Conservation (phyloP, 2,888 invertebrate genomes). For the Lobophora halterata region DNA sequence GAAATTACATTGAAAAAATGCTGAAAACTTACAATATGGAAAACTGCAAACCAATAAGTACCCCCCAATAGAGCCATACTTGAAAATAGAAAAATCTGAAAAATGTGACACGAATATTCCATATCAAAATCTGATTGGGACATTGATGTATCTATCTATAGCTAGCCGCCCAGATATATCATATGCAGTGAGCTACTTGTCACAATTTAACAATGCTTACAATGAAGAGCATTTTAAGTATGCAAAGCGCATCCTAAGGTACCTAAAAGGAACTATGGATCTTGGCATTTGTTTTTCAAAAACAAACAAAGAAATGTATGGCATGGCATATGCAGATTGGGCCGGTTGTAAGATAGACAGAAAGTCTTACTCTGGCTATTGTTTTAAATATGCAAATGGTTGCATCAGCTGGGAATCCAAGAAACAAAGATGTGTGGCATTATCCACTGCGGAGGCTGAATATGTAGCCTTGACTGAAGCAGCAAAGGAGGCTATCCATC, state of each 20-base stretch:
- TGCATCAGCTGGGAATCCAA: conserved; percentile 5
- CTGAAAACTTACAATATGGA: conserved; percentile 1
- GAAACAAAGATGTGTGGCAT: not conserved
- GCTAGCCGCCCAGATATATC: conserved; percentile 7
- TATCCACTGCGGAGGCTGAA: conserved; percentile 1
- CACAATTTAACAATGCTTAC: conserved; percentile 5
- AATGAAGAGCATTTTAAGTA: not conserved
- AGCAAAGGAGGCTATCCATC: conserved; percentile 5
- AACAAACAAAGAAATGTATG: not conserved
- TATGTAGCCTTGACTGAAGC: conserved; percentile 2
- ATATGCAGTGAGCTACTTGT: conserved; percentile 1
- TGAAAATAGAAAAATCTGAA: not conserved
- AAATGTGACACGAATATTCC: not conserved
- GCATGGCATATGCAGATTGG: conserved; percentile 3
- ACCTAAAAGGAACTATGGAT: conserved; percentile 1
- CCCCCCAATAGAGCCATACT: not conserved
- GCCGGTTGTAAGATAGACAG: not conserved
- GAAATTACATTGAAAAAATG: conserved; percentile 3
- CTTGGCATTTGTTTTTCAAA: not conserved
- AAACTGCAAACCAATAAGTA: conserved; percentile 2
- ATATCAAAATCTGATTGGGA: conserved; percentile 2
- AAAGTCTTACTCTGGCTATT: conserved; percentile 7
- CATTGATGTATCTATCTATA: conserved; percentile 5
- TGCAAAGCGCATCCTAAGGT: conserved; percentile 1
- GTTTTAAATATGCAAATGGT: conserved; percentile 7